Evolutionary conservation across 2,888 invertebrate species (phyloP).

Genomic region (Noctua janthina): DNA sequence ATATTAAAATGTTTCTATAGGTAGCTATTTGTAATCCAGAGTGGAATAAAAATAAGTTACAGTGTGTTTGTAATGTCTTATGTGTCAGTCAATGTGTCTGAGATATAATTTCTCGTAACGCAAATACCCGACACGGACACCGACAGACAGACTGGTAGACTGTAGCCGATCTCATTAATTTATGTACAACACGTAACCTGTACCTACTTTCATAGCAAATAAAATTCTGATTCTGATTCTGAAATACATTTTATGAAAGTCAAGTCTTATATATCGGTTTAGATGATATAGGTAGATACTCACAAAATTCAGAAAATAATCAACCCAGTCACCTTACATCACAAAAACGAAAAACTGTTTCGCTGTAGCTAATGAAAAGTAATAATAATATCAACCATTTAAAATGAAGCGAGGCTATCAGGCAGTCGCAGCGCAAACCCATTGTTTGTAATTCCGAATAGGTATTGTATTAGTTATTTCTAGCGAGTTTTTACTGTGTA

Average conservation of each 20-base stretch:
- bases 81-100: background rate
- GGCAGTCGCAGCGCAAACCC: conserved; percentile 42
- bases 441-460: conserved; percentile 63
- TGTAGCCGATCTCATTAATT: too few species aligned
- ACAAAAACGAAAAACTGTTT: conserved; percentile 19
- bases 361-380: conserved; percentile 8
- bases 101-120: background rate
- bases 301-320: background rate
- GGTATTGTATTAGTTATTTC: conserved; percentile 62
- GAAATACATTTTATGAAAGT: background rate
- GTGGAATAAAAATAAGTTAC: background rate
- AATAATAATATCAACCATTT: conserved; percentile 34
- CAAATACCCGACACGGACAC: too few species aligned
- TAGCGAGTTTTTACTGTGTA: conserved; percentile 57
- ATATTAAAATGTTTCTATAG: background rate
- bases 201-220: too few species aligned
- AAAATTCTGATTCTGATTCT: too few species aligned
- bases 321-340: background rate
- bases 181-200: too few species aligned
- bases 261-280: background rate
- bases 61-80: background rate
- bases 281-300: background rate
- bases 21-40: background rate
- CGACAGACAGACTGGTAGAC: too few species aligned
- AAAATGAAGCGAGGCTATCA: conserved; percentile 52